These are phyloP conservation scores for Tiliacea citrago DNA, from an alignment of 2,888 invertebrate species.

Conservation along the genomic window DNA sequence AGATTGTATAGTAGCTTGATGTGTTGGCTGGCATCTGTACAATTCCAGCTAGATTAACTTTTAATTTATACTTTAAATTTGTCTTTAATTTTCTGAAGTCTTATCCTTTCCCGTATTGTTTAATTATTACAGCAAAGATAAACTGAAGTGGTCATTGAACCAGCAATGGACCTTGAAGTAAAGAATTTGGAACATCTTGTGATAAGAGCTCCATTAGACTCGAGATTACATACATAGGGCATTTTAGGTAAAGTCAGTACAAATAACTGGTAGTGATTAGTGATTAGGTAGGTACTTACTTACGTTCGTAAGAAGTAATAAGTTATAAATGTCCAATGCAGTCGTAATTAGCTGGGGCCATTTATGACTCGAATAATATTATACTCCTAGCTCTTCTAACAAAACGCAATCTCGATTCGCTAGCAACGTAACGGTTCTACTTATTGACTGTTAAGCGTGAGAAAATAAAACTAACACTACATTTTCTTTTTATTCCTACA, in stretches of 20 bases:
- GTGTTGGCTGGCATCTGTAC: too few species aligned
- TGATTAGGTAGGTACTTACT: not conserved
- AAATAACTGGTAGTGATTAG: constrained; percentile 8
- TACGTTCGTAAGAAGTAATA: not conserved
- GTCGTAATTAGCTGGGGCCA: not conserved
- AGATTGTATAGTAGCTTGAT: too few species aligned
- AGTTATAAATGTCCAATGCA: constrained; percentile 20
- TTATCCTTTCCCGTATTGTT: not conserved
- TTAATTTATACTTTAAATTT: not conserved
- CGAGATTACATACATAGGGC: not conserved
- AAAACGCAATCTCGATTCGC: constrained; percentile 20
- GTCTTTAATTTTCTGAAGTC: not conserved
- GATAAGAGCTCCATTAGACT: constrained; percentile 30
- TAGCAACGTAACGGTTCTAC: constrained; percentile 14
- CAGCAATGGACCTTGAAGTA: constrained; percentile 25
- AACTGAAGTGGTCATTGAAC: constrained; percentile 39
- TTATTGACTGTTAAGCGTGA: constrained; percentile 5
- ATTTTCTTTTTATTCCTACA: not conserved
- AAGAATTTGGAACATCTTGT: constrained; percentile 21
- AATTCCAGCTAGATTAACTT: not conserved
- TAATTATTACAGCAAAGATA: constrained; percentile 12
- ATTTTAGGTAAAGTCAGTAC: constrained; percentile 8
- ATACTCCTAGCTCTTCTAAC: constrained; percentile 1
- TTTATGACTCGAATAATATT: constrained; percentile 19
- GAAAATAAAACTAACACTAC: constrained; percentile 15